These are phyloP conservation scores for Eilema depressum DNA, from an alignment of 2,888 invertebrate species.

Conservation along the genomic window DNA sequence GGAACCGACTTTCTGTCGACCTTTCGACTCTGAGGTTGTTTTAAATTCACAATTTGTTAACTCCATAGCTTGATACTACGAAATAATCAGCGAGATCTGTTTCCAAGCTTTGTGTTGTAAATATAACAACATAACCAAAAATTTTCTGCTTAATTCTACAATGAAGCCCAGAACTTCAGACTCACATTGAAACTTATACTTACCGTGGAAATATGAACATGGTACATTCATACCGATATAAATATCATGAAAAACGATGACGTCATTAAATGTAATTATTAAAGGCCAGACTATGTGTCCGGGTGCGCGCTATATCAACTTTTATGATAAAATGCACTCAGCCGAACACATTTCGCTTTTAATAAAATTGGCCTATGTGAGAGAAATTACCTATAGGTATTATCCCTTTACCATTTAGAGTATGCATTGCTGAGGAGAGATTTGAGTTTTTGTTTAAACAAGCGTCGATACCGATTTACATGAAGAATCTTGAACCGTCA, in stretches of 20 bases:
- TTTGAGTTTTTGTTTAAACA: background rate
- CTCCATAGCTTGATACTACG: no score
- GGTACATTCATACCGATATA: background rate
- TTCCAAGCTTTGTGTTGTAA: no score
- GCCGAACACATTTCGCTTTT: background rate
- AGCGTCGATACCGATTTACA: no score
- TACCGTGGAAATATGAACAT: background rate
- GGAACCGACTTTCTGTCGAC: no score
- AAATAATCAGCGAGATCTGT: no score
- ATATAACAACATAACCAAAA: no score
- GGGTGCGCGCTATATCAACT: background rate
- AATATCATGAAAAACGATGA: background rate
- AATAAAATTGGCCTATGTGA: conserved; percentile 13
- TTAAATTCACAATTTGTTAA: no score
- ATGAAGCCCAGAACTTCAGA: background rate
- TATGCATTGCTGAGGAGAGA: background rate
- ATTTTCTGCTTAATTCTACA: background rate
- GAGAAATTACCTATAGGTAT: background rate
- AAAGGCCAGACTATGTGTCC: background rate
- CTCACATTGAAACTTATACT: background rate
- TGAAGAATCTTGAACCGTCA: no score
- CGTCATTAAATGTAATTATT: conserved; percentile 11
- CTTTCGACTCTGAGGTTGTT: no score
- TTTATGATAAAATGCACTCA: conserved; percentile 14
- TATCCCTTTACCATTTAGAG: background rate